Percentiles rank a stretch among this genome's conserved stretches.
phyloP scores from a whole-genome alignment of 2,113 vertebrate genomes.

The Philantomba maxwellii region DNA sequence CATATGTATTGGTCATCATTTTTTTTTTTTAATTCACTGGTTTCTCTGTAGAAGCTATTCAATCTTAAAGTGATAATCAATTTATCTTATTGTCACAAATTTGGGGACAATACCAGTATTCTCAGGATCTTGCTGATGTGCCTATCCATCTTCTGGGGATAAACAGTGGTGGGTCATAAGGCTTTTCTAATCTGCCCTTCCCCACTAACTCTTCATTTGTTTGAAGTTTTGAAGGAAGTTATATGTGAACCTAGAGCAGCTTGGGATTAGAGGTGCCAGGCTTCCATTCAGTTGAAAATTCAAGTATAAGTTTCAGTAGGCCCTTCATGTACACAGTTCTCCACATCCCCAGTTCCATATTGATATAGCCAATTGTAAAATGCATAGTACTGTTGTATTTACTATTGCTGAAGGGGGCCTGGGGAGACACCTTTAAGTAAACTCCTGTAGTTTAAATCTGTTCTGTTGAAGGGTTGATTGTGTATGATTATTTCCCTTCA shows the following conservation, averaged over 20 bases:
- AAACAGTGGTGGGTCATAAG: background rate
- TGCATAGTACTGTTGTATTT: background rate
- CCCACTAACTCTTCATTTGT: background rate
- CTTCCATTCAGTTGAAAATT: background rate
- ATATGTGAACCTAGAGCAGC: background rate
- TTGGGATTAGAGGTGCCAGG: background rate
- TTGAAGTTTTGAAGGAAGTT: background rate
- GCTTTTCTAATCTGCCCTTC: background rate
- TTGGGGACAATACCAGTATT: background rate
- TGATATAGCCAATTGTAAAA: background rate
- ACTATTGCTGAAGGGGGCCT: fast-evolving
- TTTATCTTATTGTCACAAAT: background rate
- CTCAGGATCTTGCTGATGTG: background rate
- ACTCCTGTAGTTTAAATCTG: background rate
- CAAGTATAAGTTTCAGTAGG: background rate
- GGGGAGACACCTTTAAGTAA: background rate
- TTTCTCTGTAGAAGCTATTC: background rate
- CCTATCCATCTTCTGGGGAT: background rate
- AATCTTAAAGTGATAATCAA: background rate
- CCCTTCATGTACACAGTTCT: background rate
- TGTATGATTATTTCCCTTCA: background rate
- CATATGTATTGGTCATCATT: background rate
- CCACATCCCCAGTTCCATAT: background rate
- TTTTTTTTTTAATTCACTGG: background rate
- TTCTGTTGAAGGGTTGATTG: background rate